Evolutionary conservation across 2,797 vertebrate species (phyloP), one percentile per base, ranked within the genome.

Genomic region (Threskiornis aethiopicus): DNA sequence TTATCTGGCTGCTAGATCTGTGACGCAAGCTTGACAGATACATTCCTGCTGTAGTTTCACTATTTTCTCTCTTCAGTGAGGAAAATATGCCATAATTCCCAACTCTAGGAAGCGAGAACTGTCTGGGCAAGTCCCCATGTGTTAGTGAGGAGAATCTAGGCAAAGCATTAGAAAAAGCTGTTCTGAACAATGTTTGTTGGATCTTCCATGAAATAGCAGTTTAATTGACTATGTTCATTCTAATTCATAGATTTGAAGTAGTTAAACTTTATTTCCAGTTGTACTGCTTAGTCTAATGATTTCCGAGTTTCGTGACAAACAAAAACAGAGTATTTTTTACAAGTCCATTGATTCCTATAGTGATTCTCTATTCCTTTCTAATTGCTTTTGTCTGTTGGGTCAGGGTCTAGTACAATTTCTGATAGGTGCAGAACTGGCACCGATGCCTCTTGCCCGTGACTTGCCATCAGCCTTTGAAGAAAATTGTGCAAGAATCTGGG

Each of bases 301-400:
- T 70, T 81, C 28, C 1, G 7, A 33, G 20, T 86, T 88, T 65
- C 3, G 2, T 42, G 61, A 61, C 29, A 37, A 28, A 31, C 2
- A 0, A 3, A 46, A 24, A 4, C 5, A 9, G 4, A 15, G 2
- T n/a, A 2, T n/a, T 88, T 92, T 82, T 67, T 28, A 16, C 0
- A 72, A 64, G 25, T 37, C 21, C 2, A 4, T 5, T 73, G 29
- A 22, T 75, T 51, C 72, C 5, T 65, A 11, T 20, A n/a, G 20
- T 35, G 31, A 9, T 69, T 57, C 29, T 55, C 59, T 54, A 7
- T 16, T 67, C 13, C 16, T 66, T 90, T 89, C 6, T 44, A 31
- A n/a, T 19, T 10, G 13, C 19, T 84, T 79, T 64, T 44, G 6
- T 72, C 22, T 64, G 12, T 65, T 18, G 11, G 31, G 3, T 75